Conservation (phyloP, 2,888 invertebrate genomes). For the Mycalesis mineus region DNA sequence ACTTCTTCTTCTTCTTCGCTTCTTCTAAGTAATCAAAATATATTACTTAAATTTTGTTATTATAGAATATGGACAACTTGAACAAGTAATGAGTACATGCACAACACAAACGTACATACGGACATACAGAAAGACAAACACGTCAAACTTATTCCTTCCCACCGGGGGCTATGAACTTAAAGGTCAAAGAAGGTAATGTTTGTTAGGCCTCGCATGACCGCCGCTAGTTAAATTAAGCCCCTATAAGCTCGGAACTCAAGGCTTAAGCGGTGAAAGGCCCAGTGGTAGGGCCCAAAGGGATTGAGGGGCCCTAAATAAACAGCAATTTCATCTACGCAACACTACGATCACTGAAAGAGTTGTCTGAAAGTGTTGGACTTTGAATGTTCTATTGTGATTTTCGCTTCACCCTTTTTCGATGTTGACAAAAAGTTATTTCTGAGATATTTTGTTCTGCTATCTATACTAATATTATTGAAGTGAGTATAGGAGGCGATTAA, state of each 20-base stretch:
- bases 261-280: slow-evolving; percentile 30
- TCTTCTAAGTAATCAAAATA: too few species aligned
- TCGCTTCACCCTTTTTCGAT: too few species aligned
- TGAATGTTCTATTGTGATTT: neutral
- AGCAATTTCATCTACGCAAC: slow-evolving; percentile 20
- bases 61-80: too few species aligned
- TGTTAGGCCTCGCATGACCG: slow-evolving; percentile 28
- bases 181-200: slow-evolving; percentile 13
- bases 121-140: neutral
- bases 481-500: too few species aligned
- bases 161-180: slow-evolving; percentile 7
- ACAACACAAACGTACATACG: neutral
- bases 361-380: slow-evolving; percentile 6
- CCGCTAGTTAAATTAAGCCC: slow-evolving; percentile 29
- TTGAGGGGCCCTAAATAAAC: slow-evolving; percentile 30
- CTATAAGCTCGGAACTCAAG: slow-evolving; percentile 30
- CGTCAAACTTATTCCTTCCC: neutral
- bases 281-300: slow-evolving; percentile 16
- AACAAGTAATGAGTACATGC: neutral
- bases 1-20: too few species aligned
- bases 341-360: slow-evolving; percentile 9
- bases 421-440: too few species aligned
- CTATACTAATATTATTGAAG: too few species aligned
- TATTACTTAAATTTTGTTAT: too few species aligned
- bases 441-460: too few species aligned